phyloP scores from a whole-genome alignment of 1,140 invertebrate species.

The Papilio aristodemus region DNA sequence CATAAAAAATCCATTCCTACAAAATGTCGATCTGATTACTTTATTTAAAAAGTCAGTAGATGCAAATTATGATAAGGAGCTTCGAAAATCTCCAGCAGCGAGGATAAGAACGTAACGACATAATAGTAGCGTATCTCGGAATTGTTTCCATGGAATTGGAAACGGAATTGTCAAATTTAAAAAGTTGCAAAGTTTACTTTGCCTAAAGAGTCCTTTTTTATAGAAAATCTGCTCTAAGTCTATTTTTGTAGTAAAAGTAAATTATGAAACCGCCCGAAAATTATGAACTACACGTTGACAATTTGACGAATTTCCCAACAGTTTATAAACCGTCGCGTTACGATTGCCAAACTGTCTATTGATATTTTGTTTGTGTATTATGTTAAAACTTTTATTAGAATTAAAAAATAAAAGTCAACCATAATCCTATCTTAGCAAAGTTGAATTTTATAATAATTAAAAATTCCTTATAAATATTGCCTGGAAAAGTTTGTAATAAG shows the following conservation, averaged over 20 bases:
- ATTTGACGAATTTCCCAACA: no score
- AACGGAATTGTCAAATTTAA: background rate
- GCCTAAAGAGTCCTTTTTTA: no score
- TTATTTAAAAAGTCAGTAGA: background rate
- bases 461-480: background rate
- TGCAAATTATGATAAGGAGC: constrained; percentile 17
- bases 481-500: background rate
- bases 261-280: no score
- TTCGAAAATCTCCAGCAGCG: background rate
- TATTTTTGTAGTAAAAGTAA: no score
- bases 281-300: no score
- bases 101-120: constrained; percentile 4
- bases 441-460: background rate
- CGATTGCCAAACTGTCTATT: no score
- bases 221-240: no score
- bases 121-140: background rate
- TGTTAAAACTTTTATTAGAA: no score
- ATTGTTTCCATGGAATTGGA: constrained; percentile 5
- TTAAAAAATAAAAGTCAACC: no score
- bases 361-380: no score
- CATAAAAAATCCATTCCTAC: background rate
- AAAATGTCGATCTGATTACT: background rate
- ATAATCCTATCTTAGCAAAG: no score
- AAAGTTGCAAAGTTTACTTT: background rate
- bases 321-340: no score